Evolutionary conservation across 2,888 invertebrate genomes (phyloP), one percentile per base, ranked within the genome.

Genomic region (Seira sanloemensis): DNA sequence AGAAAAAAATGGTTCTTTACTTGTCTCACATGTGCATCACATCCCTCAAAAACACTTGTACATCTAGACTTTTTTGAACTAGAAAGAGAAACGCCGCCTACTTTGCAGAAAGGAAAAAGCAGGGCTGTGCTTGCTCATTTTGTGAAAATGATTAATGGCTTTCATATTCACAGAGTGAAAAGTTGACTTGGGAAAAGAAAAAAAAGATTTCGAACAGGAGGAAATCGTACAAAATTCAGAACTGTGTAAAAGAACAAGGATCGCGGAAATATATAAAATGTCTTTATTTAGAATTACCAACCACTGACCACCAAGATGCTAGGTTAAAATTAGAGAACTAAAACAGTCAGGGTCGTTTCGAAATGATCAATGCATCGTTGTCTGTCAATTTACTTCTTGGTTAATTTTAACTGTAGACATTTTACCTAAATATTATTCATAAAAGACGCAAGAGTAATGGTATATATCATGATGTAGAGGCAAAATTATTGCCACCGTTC

Each of bases 91-190:
- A 37, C 37, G 37, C 37, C 37, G 37, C 37, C 37, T 37, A 37
- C 37, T 37, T 24, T 67, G 23, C 68, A 67, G n/a, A 67, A 23
- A 24, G 23, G 19, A 21, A 24, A 19, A 71, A 27, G 37, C 18
- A 71, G 66, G 37, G 66, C 23, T 24, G 66, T 66, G 66, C 46
- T 65, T 66, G 65, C 26, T 72, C 18, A 72, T 37, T 37, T 37
- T 37, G 77, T 85, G 75, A 74, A 77, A 85, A 85, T 87, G 87
- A 87, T 87, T 86, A 87, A 87, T 87, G 87, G 78, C 78, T 69
- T 78, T 87, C 62, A 75, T 62, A 78, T 76, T 37, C 5, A 7
- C 5, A 37, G 37, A 4, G 12, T 37, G 37, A 37, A 37, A 37
- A 37, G 37, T 12, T 37, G 37, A 37, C 37, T 7, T 37, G 37